A percentile compares a stretch with the other conserved stretches of the same genome.
These are phyloP conservation scores for Sturmia bella DNA, from an alignment of 2,888 invertebrate genomes.

Conservation along the genomic window DNA sequence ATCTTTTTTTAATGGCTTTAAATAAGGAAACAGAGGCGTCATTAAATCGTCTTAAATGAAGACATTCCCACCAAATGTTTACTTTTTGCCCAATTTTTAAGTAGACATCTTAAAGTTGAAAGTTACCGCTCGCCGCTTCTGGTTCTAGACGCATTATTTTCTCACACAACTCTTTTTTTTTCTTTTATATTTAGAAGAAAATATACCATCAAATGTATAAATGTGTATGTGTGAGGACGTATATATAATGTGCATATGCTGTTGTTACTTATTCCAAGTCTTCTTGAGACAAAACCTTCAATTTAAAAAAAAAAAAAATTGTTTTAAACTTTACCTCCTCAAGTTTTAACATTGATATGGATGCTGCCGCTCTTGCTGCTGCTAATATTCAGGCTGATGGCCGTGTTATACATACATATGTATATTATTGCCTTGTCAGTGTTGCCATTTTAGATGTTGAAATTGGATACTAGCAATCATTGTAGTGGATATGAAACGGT, in stretches of 20 bases:
- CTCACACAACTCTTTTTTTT: conserved; percentile 53
- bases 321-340: conserved; percentile 69
- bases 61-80: conserved; percentile 50
- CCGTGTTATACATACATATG: conserved; percentile 1
- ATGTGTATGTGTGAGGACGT: too few species aligned
- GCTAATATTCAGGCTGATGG: conserved; percentile 22
- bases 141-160: conserved; percentile 60
- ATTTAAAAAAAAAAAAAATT: conserved; percentile 71
- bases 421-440: conserved; percentile 17
- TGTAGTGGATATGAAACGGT: too few species aligned
- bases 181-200: neutral
- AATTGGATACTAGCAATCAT: neutral
- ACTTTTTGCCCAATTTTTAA: neutral
- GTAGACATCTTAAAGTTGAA: conserved; percentile 24
- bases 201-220: neutral
- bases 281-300: conserved; percentile 70
- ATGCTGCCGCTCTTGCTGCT: conserved; percentile 11
- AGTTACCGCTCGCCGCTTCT: conserved; percentile 58
- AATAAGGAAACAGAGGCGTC: conserved; percentile 63
- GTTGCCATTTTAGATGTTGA: neutral
- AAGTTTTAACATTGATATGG: conserved; percentile 56
- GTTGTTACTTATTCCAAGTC: conserved; percentile 34
- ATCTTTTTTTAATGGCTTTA: conserved; percentile 43
- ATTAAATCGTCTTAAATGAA: conserved; percentile 57
- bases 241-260: conserved; percentile 14